Conservation (phyloP, 2,797 vertebrate genomes). For the Spinus olivaceus region DNA sequence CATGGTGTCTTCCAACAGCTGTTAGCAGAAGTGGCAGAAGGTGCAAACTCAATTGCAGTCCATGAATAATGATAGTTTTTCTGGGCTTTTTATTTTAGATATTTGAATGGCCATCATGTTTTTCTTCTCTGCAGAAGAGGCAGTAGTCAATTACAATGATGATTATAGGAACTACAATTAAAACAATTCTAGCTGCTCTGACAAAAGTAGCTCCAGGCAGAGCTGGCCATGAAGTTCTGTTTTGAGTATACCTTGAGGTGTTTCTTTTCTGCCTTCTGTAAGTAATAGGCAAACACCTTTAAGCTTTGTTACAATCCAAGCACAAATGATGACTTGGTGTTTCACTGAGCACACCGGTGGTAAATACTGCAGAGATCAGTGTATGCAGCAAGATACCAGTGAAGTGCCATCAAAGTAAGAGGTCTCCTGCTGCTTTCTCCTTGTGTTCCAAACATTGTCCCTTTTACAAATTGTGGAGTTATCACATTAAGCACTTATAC, state of each 20-base stretch:
- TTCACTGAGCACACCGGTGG: background rate
- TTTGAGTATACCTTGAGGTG: background rate
- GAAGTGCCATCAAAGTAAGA: slow-evolving; percentile 67
- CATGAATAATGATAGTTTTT: slow-evolving; percentile 67
- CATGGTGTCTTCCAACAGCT: slow-evolving; percentile 29
- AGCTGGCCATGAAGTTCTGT: slow-evolving; percentile 24
- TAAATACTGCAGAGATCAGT: slow-evolving; percentile 55
- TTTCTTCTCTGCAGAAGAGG: slow-evolving; percentile 67
- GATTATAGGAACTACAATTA: slow-evolving; percentile 43
- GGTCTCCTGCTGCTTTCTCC: slow-evolving; percentile 53
- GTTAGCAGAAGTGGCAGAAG: slow-evolving; percentile 64
- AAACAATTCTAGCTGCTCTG: slow-evolving; percentile 40
- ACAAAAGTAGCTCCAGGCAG: slow-evolving; percentile 27
- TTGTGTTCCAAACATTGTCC: slow-evolving; percentile 67
- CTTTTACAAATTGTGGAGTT: slow-evolving; percentile 38
- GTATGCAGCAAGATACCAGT: slow-evolving; percentile 56
- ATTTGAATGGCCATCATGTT: slow-evolving; percentile 67
- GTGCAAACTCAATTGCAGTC: slow-evolving; percentile 66
- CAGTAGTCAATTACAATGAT: slow-evolving; percentile 57
- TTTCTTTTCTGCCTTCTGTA: background rate
- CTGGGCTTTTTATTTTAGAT: slow-evolving; percentile 62
- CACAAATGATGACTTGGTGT: background rate
- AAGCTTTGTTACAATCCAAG: slow-evolving; percentile 35
- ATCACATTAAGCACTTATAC: slow-evolving; percentile 11
- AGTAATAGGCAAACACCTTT: slow-evolving; percentile 51